phyloP scores from a whole-genome alignment of 2,113 vertebrate genomes.

The Mesembrinibis cayennensis region DNA sequence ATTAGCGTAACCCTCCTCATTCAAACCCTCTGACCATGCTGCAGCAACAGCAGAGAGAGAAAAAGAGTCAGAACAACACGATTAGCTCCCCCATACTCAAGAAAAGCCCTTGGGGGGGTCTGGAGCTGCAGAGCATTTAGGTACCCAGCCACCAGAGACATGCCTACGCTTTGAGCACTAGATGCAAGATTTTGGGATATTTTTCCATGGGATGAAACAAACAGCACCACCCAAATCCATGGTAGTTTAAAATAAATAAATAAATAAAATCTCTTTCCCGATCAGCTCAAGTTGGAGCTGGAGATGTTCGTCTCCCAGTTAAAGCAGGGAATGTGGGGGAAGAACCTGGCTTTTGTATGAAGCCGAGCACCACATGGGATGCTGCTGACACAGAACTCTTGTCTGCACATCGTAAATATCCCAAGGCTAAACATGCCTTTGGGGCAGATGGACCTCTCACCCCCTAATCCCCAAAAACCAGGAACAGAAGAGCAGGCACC shows the following conservation, averaged over 20 bases:
- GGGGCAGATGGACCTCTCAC: not conserved
- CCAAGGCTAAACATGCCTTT: too few relatives aligned
- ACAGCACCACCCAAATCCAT: too few relatives aligned
- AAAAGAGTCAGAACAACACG: accelerated
- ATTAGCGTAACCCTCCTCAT: too few relatives aligned
- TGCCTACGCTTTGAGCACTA: accelerated
- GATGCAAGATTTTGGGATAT: not conserved
- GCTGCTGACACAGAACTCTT: not conserved
- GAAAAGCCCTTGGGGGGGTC: not conserved
- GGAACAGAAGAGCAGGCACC: accelerated
- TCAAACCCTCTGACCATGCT: not conserved
- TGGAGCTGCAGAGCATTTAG: not conserved
- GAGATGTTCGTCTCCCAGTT: not conserved
- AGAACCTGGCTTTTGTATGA: not conserved
- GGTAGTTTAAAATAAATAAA: not conserved
- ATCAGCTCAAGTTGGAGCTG: not conserved
- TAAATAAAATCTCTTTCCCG: not conserved
- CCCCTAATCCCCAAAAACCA: not conserved
- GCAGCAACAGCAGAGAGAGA: not conserved
- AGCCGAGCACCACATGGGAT: not conserved
- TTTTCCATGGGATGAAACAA: not conserved
- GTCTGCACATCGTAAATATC: accelerated
- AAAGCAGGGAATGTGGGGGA: not conserved
- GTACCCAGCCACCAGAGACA: not conserved
- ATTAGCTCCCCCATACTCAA: not conserved